Conservation (phyloP, 2,113 vertebrate genomes). For the Leptodactylus fuscus region DNA sequence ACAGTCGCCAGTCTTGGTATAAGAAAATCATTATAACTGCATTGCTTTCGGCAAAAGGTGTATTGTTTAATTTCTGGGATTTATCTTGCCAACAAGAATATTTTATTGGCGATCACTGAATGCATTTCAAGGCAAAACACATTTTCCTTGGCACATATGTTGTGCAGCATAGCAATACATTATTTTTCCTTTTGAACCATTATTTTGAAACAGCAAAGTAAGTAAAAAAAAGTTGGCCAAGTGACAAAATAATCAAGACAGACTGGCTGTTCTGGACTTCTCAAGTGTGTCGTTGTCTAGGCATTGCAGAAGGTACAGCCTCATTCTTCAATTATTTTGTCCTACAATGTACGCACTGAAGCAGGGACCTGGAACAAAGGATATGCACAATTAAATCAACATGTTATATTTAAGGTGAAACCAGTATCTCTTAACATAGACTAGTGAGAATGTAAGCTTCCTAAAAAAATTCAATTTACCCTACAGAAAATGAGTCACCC, state of each 20-base stretch:
- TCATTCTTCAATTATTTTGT: constrained; percentile 63
- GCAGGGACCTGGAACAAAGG: constrained; percentile 74
- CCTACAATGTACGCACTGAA: constrained; percentile 68
- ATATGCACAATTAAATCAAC: constrained; percentile 47
- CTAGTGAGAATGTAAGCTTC: too few species aligned
- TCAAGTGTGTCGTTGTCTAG: constrained; percentile 58
- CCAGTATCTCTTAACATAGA: too few species aligned
- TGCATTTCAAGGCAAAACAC: constrained; percentile 73
- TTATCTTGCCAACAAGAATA: constrained; percentile 70
- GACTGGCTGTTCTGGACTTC: constrained; percentile 59
- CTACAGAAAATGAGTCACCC: neutral
- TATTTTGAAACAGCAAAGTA: constrained; percentile 65
- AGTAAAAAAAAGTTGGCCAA: constrained; percentile 68
- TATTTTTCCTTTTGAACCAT: constrained; percentile 64
- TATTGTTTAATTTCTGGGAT: constrained; percentile 28
- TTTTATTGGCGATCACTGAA: constrained; percentile 76
- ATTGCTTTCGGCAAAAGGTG: constrained; percentile 11
- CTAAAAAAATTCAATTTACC: neutral
- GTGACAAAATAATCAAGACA: constrained; percentile 64
- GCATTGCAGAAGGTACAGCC: neutral
- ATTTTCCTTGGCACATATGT: constrained; percentile 76
- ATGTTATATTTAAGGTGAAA: constrained; percentile 33
- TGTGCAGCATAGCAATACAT: constrained; percentile 63
- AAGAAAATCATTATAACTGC: neutral
- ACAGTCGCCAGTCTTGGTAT: neutral